phyloP scores from a whole-genome alignment of 2,797 vertebrate species.

The Ibycter americanus region DNA sequence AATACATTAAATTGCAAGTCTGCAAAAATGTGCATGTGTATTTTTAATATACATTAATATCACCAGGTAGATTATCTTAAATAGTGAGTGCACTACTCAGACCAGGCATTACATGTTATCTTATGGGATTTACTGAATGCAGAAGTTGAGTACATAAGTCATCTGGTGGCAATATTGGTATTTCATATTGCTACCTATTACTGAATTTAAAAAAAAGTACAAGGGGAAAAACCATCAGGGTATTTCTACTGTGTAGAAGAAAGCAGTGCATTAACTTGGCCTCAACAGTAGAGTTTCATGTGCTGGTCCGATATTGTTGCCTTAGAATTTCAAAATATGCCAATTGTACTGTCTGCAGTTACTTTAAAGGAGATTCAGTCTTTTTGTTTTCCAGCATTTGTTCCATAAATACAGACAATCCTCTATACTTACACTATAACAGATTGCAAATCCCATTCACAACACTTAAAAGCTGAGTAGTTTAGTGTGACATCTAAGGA shows the following conservation, averaged over 20 bases:
- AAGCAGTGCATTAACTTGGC: neutral
- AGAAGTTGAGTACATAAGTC: neutral
- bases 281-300: neutral
- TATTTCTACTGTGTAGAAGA: neutral
- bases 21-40: neutral
- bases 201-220: neutral
- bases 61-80: neutral
- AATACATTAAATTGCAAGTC: conserved; percentile 20
- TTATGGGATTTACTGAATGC: neutral
- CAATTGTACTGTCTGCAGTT: neutral
- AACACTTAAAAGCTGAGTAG: neutral
- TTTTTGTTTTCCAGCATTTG: neutral
- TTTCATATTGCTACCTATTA: neutral
- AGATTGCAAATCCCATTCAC: neutral
- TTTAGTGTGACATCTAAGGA: neutral
- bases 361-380: neutral
- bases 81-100: neutral
- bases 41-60: neutral
- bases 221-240: neutral
- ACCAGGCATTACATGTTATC: neutral
- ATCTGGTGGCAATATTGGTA: neutral
- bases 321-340: neutral
- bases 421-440: neutral
- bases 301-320: neutral
- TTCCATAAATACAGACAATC: neutral